Conservation (phyloP, 2,113 vertebrate genomes). For the Camelus dromedarius region DNA sequence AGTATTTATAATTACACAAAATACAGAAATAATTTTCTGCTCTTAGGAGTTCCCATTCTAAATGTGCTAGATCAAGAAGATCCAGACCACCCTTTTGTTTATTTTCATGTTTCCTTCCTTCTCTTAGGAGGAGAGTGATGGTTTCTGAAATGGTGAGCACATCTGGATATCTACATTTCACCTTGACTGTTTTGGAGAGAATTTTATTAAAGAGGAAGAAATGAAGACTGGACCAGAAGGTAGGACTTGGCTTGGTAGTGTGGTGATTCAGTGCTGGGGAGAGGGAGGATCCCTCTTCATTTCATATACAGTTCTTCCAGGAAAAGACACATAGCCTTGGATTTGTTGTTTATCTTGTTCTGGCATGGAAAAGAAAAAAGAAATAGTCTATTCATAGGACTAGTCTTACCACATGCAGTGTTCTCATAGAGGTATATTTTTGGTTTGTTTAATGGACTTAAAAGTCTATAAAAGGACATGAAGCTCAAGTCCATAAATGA, state of each 20-base stretch:
- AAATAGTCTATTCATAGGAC: not conserved
- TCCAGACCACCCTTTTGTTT: not conserved
- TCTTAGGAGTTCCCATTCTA: not conserved
- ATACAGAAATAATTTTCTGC: not conserved
- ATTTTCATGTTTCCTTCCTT: not conserved
- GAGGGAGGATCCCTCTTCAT: not conserved
- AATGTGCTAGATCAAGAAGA: not conserved
- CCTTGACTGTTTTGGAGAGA: not conserved
- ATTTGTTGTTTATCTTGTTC: slow-evolving; percentile 8
- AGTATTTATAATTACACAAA: not conserved
- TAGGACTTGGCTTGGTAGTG: not conserved
- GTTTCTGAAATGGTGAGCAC: not conserved
- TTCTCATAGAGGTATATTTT: not conserved
- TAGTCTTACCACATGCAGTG: not conserved
- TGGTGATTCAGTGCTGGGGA: not conserved
- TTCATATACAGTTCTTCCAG: not conserved
- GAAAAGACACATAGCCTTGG: not conserved
- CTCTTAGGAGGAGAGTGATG: not conserved
- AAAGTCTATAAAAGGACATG: not conserved
- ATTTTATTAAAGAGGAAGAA: not conserved
- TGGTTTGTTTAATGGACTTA: not conserved
- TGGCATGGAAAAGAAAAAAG: not conserved
- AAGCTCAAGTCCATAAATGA: not conserved
- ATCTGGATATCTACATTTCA: not conserved
- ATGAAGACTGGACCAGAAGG: not conserved